Base-by-base conservation (phyloP, 2,888 invertebrate genomes). In the Ophioninae sp. region DNA sequence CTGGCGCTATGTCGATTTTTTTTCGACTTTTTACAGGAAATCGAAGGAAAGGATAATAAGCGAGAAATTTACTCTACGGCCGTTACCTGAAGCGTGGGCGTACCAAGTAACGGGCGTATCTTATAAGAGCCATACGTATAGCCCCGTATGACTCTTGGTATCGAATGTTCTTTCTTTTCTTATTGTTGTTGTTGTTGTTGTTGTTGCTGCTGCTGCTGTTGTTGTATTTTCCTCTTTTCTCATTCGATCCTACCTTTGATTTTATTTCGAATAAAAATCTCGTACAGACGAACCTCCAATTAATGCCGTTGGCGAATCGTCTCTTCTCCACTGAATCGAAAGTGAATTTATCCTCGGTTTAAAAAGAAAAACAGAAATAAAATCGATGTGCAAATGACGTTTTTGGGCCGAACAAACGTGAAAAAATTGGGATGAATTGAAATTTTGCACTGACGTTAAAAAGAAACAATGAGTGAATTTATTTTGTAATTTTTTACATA, bases 31-130 rank as follows among this genome's bases (percentile, higher is more conserved):
- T 78, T 76, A 76, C 74, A 85, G 89, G 88, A 90, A 90, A 90
- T 90, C 90, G 89, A 90, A 91, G 90, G 90, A 90, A 91, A 91
- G 91, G 91, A 91, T 92, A 92, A 92, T 92, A 91, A 92, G 91
- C 91, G 90, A 91, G 91, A 91, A 91, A 91, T 90, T 90, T 89
- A 88, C 89, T 90, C 88, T 88, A 73, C 88, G 88, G 89, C 88
- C 87, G 88, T 88, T 88, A 88, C 87, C 87, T 85, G 85, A 75
- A 75, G 83, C 86, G 86, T 86, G 85, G 86, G 84, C 84, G 85
- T 84, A 86, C 72, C 68, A 82, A 67, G 76, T 81, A 82, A 82
- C 81, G 86, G 83, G 83, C 80, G 86, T 84, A 84, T 81, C 84
- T 79, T 79, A 58, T 82, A 44, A 13, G 69, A 13, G 69, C 56